Conservation (phyloP, 1,140 invertebrate genomes). For the Patella vulgata region DNA sequence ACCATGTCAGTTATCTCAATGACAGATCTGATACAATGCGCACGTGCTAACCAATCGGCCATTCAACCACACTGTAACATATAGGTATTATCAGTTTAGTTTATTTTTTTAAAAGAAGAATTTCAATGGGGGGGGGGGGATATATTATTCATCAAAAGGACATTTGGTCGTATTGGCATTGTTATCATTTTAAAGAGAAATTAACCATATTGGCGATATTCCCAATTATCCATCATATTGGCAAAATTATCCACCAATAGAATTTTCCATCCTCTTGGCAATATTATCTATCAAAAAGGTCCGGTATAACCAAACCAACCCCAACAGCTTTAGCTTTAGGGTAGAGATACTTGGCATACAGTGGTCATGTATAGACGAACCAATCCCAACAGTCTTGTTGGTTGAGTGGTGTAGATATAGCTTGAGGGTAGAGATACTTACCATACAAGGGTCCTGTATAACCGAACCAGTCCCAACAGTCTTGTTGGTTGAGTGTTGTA, state of each 20-base stretch:
- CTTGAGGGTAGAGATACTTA: not conserved
- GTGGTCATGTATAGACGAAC: no score
- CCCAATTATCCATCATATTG: not conserved
- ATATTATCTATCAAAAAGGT: no score
- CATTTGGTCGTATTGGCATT: no score
- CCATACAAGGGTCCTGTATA: not conserved
- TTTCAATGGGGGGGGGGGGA: not conserved
- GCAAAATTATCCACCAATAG: no score
- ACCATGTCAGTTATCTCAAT: no score
- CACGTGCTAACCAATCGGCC: no score
- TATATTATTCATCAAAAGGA: not conserved
- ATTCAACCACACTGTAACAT: slow-evolving; percentile 1
- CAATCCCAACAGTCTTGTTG: not conserved
- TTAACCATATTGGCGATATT: not conserved
- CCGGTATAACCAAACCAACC: no score
- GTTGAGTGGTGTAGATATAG: not conserved
- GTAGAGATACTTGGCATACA: no score
- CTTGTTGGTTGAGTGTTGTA: not conserved
- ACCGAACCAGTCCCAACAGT: not conserved
- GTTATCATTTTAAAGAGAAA: not conserved
- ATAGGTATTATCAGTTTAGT: not conserved
- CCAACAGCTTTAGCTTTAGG: no score
- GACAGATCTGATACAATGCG: no score
- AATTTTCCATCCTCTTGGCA: no score
- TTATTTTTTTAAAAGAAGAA: not conserved